Percentiles rank a stretch among this genome's conserved stretches.
Evolutionary conservation across 2,888 invertebrate species (phyloP).

Genomic region (Fragum fragum): DNA sequence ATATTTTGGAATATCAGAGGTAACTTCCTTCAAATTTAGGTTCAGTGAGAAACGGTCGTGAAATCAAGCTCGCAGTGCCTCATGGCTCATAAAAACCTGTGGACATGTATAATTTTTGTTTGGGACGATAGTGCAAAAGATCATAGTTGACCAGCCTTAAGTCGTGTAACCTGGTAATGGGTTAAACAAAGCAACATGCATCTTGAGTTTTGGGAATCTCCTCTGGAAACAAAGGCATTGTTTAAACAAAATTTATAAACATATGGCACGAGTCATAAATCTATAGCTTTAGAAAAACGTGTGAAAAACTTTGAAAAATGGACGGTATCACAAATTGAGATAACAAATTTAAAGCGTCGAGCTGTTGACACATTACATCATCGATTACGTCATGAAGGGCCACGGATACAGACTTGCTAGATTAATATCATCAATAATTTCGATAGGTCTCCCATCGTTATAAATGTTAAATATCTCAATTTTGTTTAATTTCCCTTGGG

Average conservation of each 20-base stretch:
- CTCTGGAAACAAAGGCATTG: not conserved
- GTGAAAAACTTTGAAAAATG: conserved; percentile 11
- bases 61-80: too few relatives aligned
- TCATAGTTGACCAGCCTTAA: too few relatives aligned
- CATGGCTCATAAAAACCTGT: too few relatives aligned
- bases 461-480: conserved; percentile 36
- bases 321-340: conserved; percentile 16
- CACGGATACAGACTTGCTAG: conserved; percentile 11
- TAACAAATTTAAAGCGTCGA: conserved; percentile 22
- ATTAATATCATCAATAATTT: conserved; percentile 33
- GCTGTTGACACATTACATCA: conserved; percentile 43
- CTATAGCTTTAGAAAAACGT: not conserved
- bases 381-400: conserved; percentile 25
- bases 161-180: too few relatives aligned
- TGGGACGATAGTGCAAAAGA: too few relatives aligned
- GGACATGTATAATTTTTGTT: too few relatives aligned
- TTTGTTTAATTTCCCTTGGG: conserved; percentile 28
- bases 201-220: too few relatives aligned
- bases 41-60: too few relatives aligned
- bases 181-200: too few relatives aligned
- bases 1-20: too few relatives aligned
- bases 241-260: not conserved
- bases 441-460: conserved; percentile 15
- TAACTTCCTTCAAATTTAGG: too few relatives aligned
- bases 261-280: conserved; percentile 6